These are phyloP conservation scores for Pachyuromys duprasi DNA, from an alignment of 2,797 vertebrate species.

Conservation along the genomic window DNA sequence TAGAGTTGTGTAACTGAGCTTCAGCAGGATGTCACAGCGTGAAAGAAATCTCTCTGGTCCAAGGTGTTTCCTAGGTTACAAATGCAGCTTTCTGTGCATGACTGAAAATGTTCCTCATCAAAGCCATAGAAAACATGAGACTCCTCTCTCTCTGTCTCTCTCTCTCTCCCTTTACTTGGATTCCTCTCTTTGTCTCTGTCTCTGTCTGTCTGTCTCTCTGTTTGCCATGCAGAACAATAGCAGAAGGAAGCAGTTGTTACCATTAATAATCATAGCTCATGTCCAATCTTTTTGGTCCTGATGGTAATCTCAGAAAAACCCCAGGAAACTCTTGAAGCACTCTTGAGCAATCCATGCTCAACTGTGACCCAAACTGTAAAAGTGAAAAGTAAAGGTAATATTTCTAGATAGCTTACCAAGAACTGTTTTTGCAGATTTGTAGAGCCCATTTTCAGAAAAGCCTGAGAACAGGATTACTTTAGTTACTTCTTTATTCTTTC, in stretches of 20 bases:
- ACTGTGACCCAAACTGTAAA: slow-evolving; percentile 58
- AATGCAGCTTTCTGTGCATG: background rate
- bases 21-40: background rate
- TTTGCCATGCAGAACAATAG: slow-evolving; percentile 8
- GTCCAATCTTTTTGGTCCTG: background rate
- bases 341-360: slow-evolving; percentile 56
- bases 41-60: slow-evolving; percentile 13
- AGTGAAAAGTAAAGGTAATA: slow-evolving; percentile 31
- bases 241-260: background rate
- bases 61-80: background rate
- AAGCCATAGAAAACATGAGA: background rate
- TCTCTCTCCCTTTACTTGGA: background rate
- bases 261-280: slow-evolving; percentile 45
- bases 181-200: background rate
- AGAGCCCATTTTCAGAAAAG: slow-evolving; percentile 3
- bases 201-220: background rate
- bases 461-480: background rate
- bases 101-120: slow-evolving; percentile 38
- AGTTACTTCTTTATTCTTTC: background rate
- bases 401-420: slow-evolving; percentile 54
- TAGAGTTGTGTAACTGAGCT: background rate
- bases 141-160: background rate
- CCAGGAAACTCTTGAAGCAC: slow-evolving; percentile 50
- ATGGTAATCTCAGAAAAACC: slow-evolving; percentile 52
- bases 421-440: slow-evolving; percentile 19